phyloP scores from a whole-genome alignment of 2,113 vertebrate species.

The Campylorhamphus procurvoides region DNA sequence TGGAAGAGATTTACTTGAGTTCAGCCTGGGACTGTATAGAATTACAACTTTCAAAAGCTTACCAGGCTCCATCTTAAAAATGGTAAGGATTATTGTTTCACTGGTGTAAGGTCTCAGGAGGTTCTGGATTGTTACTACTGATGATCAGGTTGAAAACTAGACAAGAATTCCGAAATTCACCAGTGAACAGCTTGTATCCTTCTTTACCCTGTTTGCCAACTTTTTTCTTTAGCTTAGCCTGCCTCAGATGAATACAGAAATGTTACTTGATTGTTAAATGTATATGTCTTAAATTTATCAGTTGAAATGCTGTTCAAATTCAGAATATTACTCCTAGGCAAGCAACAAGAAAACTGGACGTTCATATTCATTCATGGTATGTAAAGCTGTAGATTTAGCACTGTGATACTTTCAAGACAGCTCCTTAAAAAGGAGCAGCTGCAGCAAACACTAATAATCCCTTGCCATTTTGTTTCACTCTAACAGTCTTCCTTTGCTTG shows the following conservation, averaged over 20 bases:
- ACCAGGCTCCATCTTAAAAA: not conserved
- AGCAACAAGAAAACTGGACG: not conserved
- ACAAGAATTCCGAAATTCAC: not conserved
- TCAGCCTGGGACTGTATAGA: not conserved
- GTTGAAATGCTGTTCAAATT: not conserved
- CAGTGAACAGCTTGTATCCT: not conserved
- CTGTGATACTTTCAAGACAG: not conserved
- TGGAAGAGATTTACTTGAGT: not conserved
- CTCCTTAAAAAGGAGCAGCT: not conserved
- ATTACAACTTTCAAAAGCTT: not conserved
- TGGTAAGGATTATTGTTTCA: not conserved
- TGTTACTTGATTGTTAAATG: not conserved
- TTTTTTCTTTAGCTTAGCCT: not conserved
- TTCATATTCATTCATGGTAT: not conserved
- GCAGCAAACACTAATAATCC: not conserved
- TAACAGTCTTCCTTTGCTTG: not conserved
- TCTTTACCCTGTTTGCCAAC: not conserved
- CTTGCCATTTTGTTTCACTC: not conserved
- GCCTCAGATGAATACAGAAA: not conserved
- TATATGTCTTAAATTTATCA: not conserved
- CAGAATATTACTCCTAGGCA: slow-evolving; percentile 9
- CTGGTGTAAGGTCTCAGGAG: not conserved
- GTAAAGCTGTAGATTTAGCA: not conserved
- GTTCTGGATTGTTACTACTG: not conserved
- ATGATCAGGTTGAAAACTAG: not conserved